Evolutionary conservation across 1,140 invertebrate genomes (phyloP).

Genomic region (Acyrthosiphon pisum): DNA sequence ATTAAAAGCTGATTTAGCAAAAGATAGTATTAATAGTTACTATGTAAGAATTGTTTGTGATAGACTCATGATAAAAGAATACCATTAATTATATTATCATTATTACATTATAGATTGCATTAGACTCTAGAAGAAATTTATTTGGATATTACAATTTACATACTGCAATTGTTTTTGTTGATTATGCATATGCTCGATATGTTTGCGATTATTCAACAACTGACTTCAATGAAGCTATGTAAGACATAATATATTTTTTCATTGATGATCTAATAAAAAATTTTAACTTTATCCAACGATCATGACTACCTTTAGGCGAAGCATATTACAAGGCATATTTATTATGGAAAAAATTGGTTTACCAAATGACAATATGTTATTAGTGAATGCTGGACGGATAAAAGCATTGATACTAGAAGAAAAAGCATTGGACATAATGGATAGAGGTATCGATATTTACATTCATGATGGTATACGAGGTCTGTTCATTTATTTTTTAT

Average conservation of each 20-base stretch:
- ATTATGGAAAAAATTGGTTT: slow-evolving; percentile 80
- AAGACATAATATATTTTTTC: slow-evolving; percentile 47
- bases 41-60: slow-evolving; percentile 32
- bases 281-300: not conserved
- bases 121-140: slow-evolving; percentile 76
- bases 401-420: slow-evolving; percentile 92
- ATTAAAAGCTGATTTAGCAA: slow-evolving; percentile 46
- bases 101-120: slow-evolving; percentile 70
- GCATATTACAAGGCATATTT: slow-evolving; percentile 70
- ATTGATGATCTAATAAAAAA: not conserved
- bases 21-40: slow-evolving; percentile 49
- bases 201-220: slow-evolving; percentile 90
- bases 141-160: slow-evolving; percentile 86
- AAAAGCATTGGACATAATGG: slow-evolving; percentile 79
- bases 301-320: not conserved
- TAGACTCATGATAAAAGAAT: not conserved
- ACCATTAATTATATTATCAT: not conserved
- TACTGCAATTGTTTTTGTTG: slow-evolving; percentile 86
- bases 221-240: slow-evolving; percentile 79
- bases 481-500: not conserved
- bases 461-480: not conserved
- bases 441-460: not conserved
- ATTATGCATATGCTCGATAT: slow-evolving; percentile 90
- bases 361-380: slow-evolving; percentile 79
- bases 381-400: slow-evolving; percentile 87